These are phyloP conservation scores for Clarias macrocephalus DNA, from an alignment of 2,113 vertebrate species.

Conservation along the genomic window DNA sequence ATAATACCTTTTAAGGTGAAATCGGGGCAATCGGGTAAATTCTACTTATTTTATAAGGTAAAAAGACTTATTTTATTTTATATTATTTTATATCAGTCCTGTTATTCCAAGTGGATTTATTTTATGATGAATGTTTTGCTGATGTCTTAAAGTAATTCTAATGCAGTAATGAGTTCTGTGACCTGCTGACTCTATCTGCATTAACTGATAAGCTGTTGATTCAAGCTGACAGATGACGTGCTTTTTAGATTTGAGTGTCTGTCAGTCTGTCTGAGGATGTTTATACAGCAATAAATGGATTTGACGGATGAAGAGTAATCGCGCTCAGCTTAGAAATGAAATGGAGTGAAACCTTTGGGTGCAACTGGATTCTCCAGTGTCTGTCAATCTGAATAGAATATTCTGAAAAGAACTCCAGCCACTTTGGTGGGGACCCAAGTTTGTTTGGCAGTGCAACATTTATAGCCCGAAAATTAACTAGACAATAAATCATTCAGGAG, in stretches of 20 bases:
- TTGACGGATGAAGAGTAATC: neutral
- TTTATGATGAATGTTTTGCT: neutral
- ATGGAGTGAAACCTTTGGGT: neutral
- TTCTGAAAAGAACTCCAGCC: neutral
- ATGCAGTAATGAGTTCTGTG: constrained; percentile 32
- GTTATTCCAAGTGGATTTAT: constrained; percentile 9
- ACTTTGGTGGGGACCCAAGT: neutral
- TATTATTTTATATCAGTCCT: neutral
- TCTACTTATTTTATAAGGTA: too few relatives aligned
- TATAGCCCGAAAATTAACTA: neutral
- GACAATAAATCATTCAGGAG: neutral
- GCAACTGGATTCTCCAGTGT: neutral
- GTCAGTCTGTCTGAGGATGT: neutral
- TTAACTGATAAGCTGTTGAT: constrained; percentile 40
- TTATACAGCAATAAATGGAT: neutral
- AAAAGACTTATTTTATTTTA: neutral
- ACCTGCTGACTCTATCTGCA: constrained; percentile 4
- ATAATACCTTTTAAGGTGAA: neutral
- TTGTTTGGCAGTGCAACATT: neutral
- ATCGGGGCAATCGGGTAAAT: constrained; percentile 10
- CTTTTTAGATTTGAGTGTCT: constrained; percentile 10
- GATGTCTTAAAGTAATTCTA: constrained; percentile 11
- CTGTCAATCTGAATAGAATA: neutral
- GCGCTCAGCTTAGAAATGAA: neutral
- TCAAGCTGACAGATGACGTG: constrained; percentile 9